phyloP scores from a whole-genome alignment of 2,113 vertebrate species.

The Centropus bengalensis region DNA sequence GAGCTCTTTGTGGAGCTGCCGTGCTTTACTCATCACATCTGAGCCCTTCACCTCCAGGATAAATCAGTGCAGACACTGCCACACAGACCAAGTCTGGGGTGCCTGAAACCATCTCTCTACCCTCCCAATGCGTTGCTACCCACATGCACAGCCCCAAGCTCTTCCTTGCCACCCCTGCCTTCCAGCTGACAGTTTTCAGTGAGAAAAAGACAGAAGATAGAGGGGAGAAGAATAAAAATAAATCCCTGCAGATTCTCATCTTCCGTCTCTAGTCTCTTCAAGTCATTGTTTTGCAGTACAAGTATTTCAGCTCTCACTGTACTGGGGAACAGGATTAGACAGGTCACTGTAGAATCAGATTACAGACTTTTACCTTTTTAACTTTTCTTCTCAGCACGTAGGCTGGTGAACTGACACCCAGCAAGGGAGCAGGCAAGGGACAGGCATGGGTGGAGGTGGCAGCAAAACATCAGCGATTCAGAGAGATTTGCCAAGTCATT shows the following conservation, averaged over 20 bases:
- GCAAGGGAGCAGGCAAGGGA: slow-evolving; percentile 45
- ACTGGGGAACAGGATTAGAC: slow-evolving; percentile 74
- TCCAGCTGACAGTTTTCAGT: slow-evolving; percentile 71
- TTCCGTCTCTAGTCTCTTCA: slow-evolving; percentile 30
- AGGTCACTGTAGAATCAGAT: slow-evolving; percentile 71
- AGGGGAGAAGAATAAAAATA: not conserved
- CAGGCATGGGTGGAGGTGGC: slow-evolving; percentile 33
- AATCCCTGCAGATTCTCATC: slow-evolving; percentile 47
- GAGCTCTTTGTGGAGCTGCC: not conserved
- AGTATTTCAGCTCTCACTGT: slow-evolving; percentile 59
- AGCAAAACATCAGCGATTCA: not conserved
- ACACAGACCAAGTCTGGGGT: fast-evolving
- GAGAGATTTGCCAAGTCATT: not conserved
- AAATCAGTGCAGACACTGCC: not conserved
- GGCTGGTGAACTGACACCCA: slow-evolving; percentile 52
- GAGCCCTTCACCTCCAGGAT: not conserved
- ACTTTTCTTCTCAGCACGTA: slow-evolving; percentile 72
- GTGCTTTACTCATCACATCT: fast-evolving
- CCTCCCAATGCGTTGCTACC: not conserved
- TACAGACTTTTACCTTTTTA: slow-evolving; percentile 74
- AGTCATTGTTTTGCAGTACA: slow-evolving; percentile 55
- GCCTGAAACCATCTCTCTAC: fast-evolving
- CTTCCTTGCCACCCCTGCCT: slow-evolving; percentile 7
- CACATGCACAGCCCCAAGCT: not conserved
- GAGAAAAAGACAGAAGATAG: slow-evolving; percentile 24